These are phyloP conservation scores for Leucoma salicis DNA, from an alignment of 2,888 invertebrate species.

Conservation along the genomic window DNA sequence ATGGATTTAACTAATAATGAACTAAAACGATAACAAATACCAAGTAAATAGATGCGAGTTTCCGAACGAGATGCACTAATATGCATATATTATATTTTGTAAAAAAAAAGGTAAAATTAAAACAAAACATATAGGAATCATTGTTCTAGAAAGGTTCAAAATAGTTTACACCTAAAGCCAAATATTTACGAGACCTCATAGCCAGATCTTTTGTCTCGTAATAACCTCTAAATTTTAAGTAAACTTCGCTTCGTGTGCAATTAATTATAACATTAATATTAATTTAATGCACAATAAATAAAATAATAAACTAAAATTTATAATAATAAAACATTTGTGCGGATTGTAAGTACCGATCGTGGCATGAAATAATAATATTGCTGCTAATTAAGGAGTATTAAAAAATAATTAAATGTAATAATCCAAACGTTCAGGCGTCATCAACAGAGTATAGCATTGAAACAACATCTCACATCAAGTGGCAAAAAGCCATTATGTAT, in stretches of 20 bases:
- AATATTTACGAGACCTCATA: constrained; percentile 29
- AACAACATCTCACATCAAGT: constrained; percentile 2
- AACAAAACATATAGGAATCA: constrained; percentile 6
- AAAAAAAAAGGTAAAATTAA: constrained; percentile 27
- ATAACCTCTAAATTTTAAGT: constrained; percentile 59
- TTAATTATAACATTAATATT: constrained; percentile 48
- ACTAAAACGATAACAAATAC: constrained; percentile 69
- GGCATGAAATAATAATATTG: constrained; percentile 18
- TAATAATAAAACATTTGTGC: constrained; percentile 62
- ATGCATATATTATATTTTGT: constrained; percentile 20
- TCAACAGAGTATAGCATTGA: neutral
- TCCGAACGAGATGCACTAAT: constrained; percentile 51
- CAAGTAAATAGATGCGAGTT: constrained; percentile 64
- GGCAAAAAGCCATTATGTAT: constrained; percentile 12
- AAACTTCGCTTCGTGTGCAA: constrained; percentile 62
- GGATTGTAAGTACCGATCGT: constrained; percentile 69
- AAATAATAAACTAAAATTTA: constrained; percentile 52
- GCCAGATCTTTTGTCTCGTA: constrained; percentile 43
- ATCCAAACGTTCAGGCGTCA: neutral
- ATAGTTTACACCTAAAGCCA: constrained; percentile 13
- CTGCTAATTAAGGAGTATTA: constrained; percentile 22
- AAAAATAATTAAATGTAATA: neutral
- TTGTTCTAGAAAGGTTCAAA: constrained; percentile 16
- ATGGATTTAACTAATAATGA: constrained; percentile 42
- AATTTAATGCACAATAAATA: constrained; percentile 64